These are phyloP conservation scores for Listrodromus nycthemerus DNA, from an alignment of 2,888 invertebrate genomes.

Conservation along the genomic window DNA sequence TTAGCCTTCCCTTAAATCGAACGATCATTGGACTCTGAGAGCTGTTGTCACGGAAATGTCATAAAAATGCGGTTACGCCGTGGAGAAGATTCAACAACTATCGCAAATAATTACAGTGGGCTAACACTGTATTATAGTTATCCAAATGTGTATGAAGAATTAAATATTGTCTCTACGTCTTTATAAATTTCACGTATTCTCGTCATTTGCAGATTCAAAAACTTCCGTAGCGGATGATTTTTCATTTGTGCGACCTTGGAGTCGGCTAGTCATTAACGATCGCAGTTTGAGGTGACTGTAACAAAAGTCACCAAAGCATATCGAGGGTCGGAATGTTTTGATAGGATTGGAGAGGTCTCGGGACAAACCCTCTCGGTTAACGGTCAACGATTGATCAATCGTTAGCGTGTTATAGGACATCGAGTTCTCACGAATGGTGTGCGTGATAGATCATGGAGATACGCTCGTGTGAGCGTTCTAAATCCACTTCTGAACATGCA, in stretches of 20 bases:
- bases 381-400: conserved; percentile 48
- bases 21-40: conserved; percentile 1
- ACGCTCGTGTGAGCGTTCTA: conserved; percentile 19
- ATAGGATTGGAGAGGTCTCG: not conserved
- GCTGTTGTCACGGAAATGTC: conserved; percentile 9
- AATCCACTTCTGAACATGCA: conserved; percentile 39
- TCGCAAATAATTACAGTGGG: not conserved
- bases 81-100: not conserved
- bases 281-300: not conserved
- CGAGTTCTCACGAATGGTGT: conserved; percentile 39
- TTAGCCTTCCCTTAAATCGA: not conserved
- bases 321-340: conserved; percentile 13
- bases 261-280: not conserved
- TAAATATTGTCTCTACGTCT: no score
- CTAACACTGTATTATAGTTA: not conserved
- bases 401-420: conserved; percentile 42
- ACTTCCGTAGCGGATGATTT: not conserved
- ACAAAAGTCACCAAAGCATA: conserved; percentile 17
- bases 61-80: not conserved
- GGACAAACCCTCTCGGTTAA: conserved; percentile 18
- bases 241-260: not conserved
- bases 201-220: no score
- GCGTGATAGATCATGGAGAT: conserved; percentile 59
- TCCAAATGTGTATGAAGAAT: not conserved
- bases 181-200: no score